Conservation (phyloP, 2,113 vertebrate genomes). For the Eubucco bourcierii region DNA sequence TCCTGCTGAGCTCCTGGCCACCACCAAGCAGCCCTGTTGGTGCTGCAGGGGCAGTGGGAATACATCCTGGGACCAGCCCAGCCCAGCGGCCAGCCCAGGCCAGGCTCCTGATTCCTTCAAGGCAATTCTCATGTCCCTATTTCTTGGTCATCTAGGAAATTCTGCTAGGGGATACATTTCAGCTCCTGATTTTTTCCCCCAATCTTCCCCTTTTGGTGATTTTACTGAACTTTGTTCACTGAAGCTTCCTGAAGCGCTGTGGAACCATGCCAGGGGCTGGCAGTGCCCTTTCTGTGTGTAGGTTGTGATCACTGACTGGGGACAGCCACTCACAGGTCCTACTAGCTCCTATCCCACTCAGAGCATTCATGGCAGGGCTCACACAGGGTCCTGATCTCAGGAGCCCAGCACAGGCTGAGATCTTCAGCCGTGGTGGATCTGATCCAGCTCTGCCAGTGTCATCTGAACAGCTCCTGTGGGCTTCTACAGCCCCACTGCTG, state of each 20-base stretch:
- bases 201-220: not conserved
- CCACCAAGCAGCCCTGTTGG: not conserved
- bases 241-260: not conserved
- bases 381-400: accelerated
- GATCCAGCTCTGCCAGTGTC: accelerated
- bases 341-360: not conserved
- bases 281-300: not conserved
- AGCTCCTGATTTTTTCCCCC: not conserved
- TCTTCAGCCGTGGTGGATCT: accelerated
- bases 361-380: too few relatives aligned
- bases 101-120: accelerated
- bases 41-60: not conserved
- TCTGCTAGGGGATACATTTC: not conserved
- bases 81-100: not conserved
- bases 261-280: accelerated
- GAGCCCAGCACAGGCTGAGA: accelerated
- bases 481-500: not conserved
- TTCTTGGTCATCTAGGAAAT: not conserved
- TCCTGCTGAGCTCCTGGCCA: not conserved
- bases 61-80: not conserved
- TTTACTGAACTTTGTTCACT: not conserved
- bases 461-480: not conserved
- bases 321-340: accelerated
- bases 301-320: accelerated
- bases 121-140: not conserved